Evolutionary conservation across 1,140 invertebrate species (phyloP), one percentile per base, ranked within the genome.

Genomic region (Calephelis nemesis): DNA sequence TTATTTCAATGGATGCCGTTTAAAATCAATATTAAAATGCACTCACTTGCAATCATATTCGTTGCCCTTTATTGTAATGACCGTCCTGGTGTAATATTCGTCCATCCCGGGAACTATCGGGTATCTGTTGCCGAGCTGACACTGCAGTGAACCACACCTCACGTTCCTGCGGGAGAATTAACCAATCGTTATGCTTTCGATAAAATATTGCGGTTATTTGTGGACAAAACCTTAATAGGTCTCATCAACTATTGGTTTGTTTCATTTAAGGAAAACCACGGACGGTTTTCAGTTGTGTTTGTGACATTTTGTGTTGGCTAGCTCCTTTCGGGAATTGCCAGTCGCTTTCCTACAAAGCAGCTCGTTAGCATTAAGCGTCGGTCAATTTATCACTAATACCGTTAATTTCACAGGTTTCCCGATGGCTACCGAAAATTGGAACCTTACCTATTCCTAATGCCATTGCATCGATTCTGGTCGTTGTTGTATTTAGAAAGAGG

Each of bases 41-140:
- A 95, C 96, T 95, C 89, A 98, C 96, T 98, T 98, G 97, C 97
- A 98, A 86, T 98, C 97, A 81, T 95, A 97, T 82, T 98, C 97
- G 40, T 94, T 92, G 12, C 96, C 96, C 78, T 96, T 96, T 77
- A 96, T 97, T 10, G 95, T 96, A 77, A 98, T 96, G 67, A 97
- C 96, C 5, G 97, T 98, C 79, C 95, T 94, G 1, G 96, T 96
- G 85, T 96, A 97, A 65, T 95, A 95, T 72, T 97, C 94, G 84
- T 97, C 96, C 86, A 96, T 94, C 7, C 95, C 96, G 62, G 94
- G 92, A 66, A 96, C 93, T 6, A 95, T 93, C 0, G 98, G 98
- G 76, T 95, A 95, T 39, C 94, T 93, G 82, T 95, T 95, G 1
- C 98, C 98, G 50, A 95, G 94, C 81, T 98, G 96, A 88, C 98